Evolutionary conservation across 2,888 invertebrate species (phyloP).

Genomic region (Odontomyia ornata): DNA sequence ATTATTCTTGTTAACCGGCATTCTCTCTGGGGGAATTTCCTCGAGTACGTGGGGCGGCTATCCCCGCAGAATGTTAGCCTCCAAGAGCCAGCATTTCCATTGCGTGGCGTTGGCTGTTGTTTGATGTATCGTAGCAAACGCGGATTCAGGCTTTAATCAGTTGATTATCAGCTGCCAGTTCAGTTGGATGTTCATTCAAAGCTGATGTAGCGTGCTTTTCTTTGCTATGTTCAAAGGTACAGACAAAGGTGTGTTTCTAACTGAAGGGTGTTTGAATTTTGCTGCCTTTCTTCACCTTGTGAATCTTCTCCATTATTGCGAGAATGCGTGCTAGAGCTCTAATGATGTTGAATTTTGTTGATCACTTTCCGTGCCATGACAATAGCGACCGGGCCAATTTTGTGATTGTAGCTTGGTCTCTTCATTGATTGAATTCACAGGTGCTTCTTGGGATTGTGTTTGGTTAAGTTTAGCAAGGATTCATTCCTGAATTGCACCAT

Average conservation of each 20-base stretch:
- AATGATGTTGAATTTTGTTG: constrained; percentile 61
- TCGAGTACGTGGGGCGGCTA: too few relatives aligned
- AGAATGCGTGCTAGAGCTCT: constrained; percentile 62
- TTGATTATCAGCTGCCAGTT: constrained; percentile 87
- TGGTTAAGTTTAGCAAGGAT: constrained; percentile 90
- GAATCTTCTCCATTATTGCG: constrained; percentile 64
- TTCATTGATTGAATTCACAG: constrained; percentile 93
- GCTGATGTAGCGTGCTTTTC: constrained; percentile 76
- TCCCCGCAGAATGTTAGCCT: too few relatives aligned
- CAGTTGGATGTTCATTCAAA: constrained; percentile 89
- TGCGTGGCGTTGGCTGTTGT: constrained; percentile 95
- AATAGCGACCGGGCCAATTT: constrained; percentile 81
- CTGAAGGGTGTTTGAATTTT: constrained; percentile 73
- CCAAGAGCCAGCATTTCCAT: constrained; percentile 59
- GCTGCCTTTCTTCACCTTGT: constrained; percentile 59
- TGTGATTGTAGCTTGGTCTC: too few relatives aligned
- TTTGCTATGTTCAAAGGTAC: constrained; percentile 76
- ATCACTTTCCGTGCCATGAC: constrained; percentile 77
- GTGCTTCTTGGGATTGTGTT: constrained; percentile 89
- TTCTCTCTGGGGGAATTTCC: too few relatives aligned
- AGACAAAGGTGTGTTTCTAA: constrained; percentile 77
- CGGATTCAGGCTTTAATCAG: constrained; percentile 84
- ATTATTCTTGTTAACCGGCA: too few relatives aligned
- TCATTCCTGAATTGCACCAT: constrained; percentile 73
- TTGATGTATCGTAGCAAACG: constrained; percentile 92